These are phyloP conservation scores for Metacarcinus magister DNA, from an alignment of 2,888 invertebrate genomes.

Conservation along the genomic window DNA sequence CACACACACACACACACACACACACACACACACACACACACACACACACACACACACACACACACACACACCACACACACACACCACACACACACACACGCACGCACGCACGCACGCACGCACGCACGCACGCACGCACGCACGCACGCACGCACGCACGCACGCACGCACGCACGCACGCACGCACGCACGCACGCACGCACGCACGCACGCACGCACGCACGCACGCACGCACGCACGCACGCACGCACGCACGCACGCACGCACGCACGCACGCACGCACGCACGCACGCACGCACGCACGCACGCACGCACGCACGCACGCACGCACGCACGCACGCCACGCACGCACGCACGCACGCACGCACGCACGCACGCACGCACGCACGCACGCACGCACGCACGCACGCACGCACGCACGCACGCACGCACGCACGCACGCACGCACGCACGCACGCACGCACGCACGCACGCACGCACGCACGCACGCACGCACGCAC, in stretches of 20 bases:
- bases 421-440: too few relatives aligned
- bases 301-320: neutral
- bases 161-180: neutral
- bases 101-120: neutral
- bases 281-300: neutral
- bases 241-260: neutral
- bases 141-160: neutral
- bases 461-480: neutral
- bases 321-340: neutral
- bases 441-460: neutral
- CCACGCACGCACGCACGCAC: neutral
- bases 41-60: neutral
- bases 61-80: neutral
- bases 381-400: neutral
- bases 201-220: neutral
- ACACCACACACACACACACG: constrained; percentile 33
- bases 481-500: neutral
- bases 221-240: neutral
- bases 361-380: neutral
- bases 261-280: neutral
- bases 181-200: neutral
- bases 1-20: neutral
- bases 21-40: neutral
- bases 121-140: neutral
- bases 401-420: neutral